Base-by-base conservation (phyloP, 2,888 invertebrate species). In the Chalcis sispes region DNA sequence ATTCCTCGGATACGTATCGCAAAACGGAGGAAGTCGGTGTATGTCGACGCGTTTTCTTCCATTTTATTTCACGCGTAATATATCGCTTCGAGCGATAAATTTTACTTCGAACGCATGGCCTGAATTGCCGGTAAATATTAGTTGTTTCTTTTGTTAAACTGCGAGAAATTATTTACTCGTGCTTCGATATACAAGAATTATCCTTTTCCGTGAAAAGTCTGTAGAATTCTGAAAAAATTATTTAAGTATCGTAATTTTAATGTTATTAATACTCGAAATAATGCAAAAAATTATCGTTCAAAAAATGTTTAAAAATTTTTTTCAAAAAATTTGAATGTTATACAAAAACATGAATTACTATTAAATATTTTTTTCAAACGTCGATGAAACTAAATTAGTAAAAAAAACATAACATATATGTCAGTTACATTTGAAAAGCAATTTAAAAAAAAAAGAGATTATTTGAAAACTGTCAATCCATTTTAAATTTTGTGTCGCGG, bases 31-130 rank as follows among this genome's bases (percentile, higher is more conserved):
- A 46, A 8, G 46, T n/a, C 4, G 4, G 13, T 46, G n/a, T 46
- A 46, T 20, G 20, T 27, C 18, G 1, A 4, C n/a, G 32, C 27
- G 13, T 20, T 23, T 36, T 52, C 27, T 52, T 65, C n/a, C 70
- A 75, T 75, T 59, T 65, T 56, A 13, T 71, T 52, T 56, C 62
- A 18, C 0, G 18, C 40, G 66, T 4, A 7, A 27, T 50, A 50
- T 54, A 66, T 58, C 27, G 32, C 15, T 29, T 3, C 20, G 23
- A 15, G 29, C n/a, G 23, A 29, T 48, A 58, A 32, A 32, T 32
- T 32, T 32, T 32, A 8, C 32, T 32, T 3, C 32, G 32, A 15
- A 36, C 4, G 42, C 42, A 42, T 42, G 15, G 8, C 42, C 15
- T 42, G 7, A 13, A 8, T 2, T 42, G 42, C 13, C 5, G 10